Evolutionary conservation across 2,113 vertebrate genomes (phyloP), one percentile per base, ranked within the genome.

Genomic region (Leptodactylus fuscus): DNA sequence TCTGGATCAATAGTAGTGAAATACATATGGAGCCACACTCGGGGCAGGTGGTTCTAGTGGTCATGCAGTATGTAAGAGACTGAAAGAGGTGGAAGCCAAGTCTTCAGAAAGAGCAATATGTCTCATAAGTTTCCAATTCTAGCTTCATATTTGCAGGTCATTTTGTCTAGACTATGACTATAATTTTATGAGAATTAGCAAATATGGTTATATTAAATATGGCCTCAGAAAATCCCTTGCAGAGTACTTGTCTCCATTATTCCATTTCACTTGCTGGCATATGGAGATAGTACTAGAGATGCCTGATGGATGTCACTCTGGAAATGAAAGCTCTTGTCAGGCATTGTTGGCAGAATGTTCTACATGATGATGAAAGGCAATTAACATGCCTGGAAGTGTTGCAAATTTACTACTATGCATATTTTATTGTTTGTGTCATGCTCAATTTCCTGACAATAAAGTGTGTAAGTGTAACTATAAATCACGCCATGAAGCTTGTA

Each of bases 401-500:
- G 65, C 32, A 69, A 69, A 69, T 69, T 69, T 69, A 69, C 65
- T 5, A 69, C 18, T 36, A 38, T 69, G 65, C 65, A 69, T 36
- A 69, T 69, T 69, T 69, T 69, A 69, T 69, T 69, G 65, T 69
- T 69, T 69, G 34, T 38, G 65, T 69, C 65, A 69, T 69, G 65
- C 65, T 69, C 65, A 69, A 69, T 69, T 69, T 69, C 32, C 65
- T 38, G 65, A 69, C 34, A 69, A 69, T 69, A 69, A 36, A 69
- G 65, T 69, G 32, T 38, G 34, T 69, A 69, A 69, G 20, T 69
- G 34, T 36, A 18, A 69, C 65, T 18, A 69, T 69, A 38, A 69
- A 69, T 69, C 65, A 36, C 65, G 29, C 62, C 3, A 15, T 15
- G 15, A 10, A 34, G 62, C 62, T 38, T 1, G 34, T 22, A 34